Base-by-base conservation (phyloP, 1,140 invertebrate species). In the Ceratitis capitata region DNA sequence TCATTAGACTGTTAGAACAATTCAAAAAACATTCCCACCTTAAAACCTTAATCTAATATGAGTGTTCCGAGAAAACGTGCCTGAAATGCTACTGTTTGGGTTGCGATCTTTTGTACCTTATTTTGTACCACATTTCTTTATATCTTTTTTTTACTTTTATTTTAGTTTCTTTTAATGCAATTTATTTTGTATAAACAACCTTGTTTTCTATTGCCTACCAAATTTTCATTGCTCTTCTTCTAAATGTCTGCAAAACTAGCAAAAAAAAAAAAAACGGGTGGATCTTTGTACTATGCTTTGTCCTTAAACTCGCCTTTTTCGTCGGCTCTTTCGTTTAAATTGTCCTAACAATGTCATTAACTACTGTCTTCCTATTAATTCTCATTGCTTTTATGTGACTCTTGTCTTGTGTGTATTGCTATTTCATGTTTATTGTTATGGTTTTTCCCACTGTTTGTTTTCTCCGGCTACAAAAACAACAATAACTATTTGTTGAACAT, bases 371-470 rank as follows among this genome's bases (percentile, higher is more conserved):
- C 61, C 35, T 7, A 74, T 42, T 45, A 39, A 45, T 3, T 19
- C 0, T 74, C 69, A 32, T 23, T 42, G n/a, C 35, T 45, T 3
- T 42, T 74, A 26, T 26, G 69, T 23, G 39, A 23, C 35, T 42
- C 16, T 19, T n/a, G 35, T 42, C 5, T 26, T 64, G 58, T 64
- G 3, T 23, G 4, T 74, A 78, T 42, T 47, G 69, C 14, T 29
- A 26, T 53, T 53, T 19, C 51, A 19, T 19, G 14, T 4, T 53
- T 69, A 69, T 69, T 69, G 32, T 45, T 78, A 78, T 78, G 69
- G 69, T 10, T 78, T 78, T 78, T 69, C 35, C 39, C 69, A 78
- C 35, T 78, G 69, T 26, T 69, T 39, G 61, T 39, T 69, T 12
- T 4, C 61, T n/a, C n/a, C n/a, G n/a, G n/a, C n/a, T n/a, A n/a